Evolutionary conservation across 1,140 invertebrate genomes (phyloP), one percentile per base, ranked within the genome.

Genomic region (Brachionus asplanchnoidis): DNA sequence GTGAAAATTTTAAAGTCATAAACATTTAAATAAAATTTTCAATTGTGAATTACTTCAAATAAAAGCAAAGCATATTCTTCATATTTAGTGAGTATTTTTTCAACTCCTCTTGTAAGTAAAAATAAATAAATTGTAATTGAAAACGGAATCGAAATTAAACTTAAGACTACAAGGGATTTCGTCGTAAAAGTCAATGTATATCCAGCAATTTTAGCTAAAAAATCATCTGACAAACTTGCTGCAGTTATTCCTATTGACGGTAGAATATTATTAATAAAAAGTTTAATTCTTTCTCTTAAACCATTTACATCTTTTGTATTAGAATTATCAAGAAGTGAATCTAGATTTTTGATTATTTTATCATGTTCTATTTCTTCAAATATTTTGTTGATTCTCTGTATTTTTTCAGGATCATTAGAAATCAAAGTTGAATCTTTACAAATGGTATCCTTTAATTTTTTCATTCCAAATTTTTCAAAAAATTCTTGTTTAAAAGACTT

Each of bases 391-490:
- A 73, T 36, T 40, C n/a, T 73, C n/a, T 42, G 28, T 40, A 42
- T 42, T 73, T 73, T 73, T 20, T 73, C n/a, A 40, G 1, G n/a
- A 73, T 73, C 28, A 28, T 70, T 40, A 2, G 68, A 73, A 40
- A 73, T 42, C 36, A 20, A 7, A 17, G 0, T 40, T 73, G 32
- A 14, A 42, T 42, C 9, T 44, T 2, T 36, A 7, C 36, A 1
- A 17, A 73, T 6, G 0, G 1, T 73, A 40, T 73, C 68, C 20
- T 42, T 73, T 20, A 44, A 40, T 42, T 36, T 14, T 73, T 73
- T 73, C 17, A 73, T 36, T 40, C 68, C 68, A 20, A 73, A 73
- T 73, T 73, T 73, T 73, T 73, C 68, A 11, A 73, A 73, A 11
- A 73, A 73, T 73, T 73, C 68, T 1, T 42, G 28, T 8, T 73